Evolutionary conservation across 2,113 vertebrate genomes (phyloP), one percentile per base, ranked within the genome.

Genomic region (Chionodraco myersi): DNA sequence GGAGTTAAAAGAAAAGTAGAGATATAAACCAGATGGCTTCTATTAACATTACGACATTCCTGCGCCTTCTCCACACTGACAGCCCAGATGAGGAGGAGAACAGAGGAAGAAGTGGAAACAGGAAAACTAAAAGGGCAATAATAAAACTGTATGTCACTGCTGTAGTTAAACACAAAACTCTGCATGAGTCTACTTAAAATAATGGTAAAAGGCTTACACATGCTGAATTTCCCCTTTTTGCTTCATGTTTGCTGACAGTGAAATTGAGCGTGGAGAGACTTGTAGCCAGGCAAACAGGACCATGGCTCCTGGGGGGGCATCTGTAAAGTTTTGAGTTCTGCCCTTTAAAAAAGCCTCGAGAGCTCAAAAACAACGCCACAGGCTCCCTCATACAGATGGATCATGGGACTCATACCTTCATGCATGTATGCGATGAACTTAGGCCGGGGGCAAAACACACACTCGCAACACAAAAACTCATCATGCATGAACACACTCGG

Each of bases 21-120:
- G 85, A 87, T 54, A 83, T 57, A 87, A 80, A 84, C 57, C 91
- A 92, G 91, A 91, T 94, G 91, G 81, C 41, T 90, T 77, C 64
- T 36, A 88, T 90, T 85, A 91, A 80, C 15, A 76, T 84, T 73
- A 86, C 57, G 18, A 78, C 88, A 91, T 92, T 92, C 89, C 88
- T 77, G 76, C 30, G 51, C 71, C 72, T 74, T 67, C 60, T 86
- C 72, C 59, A 56, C 61, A 48, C 56, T 71, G 76, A 82, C 59
- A 80, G 78, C 71, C 60, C 34, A 54, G 62, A 78, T 21, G 61
- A 79, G 56, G 52, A 54, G 63, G 30, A 63, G 61, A 66, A 30
- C 0, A 34, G 65, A 61, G 36, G 48, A 85, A 49, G 61, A 54
- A 34, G 23, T 23, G 52, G 51, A 77, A 48, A 64, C 34, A 14